phyloP scores from a whole-genome alignment of 1,140 invertebrate species.

The Archegozetes longisetosus region DNA sequence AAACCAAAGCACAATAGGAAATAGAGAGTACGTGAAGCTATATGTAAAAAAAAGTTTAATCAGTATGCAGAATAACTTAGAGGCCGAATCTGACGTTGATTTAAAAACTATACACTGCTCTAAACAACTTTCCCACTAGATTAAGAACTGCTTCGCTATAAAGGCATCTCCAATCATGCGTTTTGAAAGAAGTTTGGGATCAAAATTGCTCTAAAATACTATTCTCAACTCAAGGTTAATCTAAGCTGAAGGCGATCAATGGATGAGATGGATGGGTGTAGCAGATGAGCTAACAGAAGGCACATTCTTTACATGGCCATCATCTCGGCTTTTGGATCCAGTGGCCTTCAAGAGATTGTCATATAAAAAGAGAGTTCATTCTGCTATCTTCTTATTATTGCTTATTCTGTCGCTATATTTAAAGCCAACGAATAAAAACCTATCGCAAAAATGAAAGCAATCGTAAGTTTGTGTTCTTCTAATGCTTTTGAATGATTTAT shows the following conservation, averaged over 20 bases:
- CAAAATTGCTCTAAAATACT: too few relatives aligned
- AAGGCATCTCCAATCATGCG: too few relatives aligned
- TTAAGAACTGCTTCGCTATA: too few relatives aligned
- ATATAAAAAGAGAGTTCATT: neutral
- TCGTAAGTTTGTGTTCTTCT: neutral
- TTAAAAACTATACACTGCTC: too few relatives aligned
- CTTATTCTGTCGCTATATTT: neutral
- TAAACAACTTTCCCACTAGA: too few relatives aligned
- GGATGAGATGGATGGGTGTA: neutral
- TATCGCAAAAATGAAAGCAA: neutral
- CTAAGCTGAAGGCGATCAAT: neutral
- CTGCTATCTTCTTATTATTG: neutral
- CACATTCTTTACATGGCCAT: neutral
- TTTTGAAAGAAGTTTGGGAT: too few relatives aligned
- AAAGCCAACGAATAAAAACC: neutral
- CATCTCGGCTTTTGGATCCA: neutral
- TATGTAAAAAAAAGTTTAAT: too few relatives aligned
- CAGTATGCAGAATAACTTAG: too few relatives aligned
- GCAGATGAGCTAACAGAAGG: neutral
- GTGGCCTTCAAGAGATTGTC: neutral
- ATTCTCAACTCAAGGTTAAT: neutral
- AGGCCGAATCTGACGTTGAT: too few relatives aligned
- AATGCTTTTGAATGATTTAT: neutral
- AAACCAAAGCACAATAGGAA: neutral
- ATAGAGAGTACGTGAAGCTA: too few relatives aligned